Base-by-base conservation (phyloP, 2,797 vertebrate genomes). In the Danio albolineatus region DNA sequence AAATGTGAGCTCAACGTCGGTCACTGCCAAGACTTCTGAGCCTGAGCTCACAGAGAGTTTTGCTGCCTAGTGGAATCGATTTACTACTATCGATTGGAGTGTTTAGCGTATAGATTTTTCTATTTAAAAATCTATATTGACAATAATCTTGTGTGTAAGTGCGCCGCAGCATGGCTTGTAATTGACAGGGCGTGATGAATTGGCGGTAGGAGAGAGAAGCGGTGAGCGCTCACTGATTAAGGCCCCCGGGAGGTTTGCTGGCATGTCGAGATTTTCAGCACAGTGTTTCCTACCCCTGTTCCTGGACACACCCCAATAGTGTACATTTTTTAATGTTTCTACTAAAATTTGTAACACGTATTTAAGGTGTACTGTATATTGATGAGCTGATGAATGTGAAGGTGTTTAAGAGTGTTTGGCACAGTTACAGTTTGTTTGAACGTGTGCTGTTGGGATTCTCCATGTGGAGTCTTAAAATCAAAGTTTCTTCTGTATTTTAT, bases 81-180 rank as follows among this genome's bases (percentile, higher is more conserved):
- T 91, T 82, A 80, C 83, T 85, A 79, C 81, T 91, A 94, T 95
- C 87, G 93, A 94, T 89, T 91, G 88, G 72, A 83, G 92, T 93
- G 92, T 94, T 95, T 94, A 94, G 90, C 85, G 85, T 93, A 94
- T 94, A 88, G 94, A 95, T 94, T 94, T 95, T 95, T 94, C 93
- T 93, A 93, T 94, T 94, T 94, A 94, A 94, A 95, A 94, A 95
- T 95, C 94, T 89, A 94, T 95, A 94, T 91, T 77, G 90, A 94
- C 92, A 92, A 94, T 94, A 94, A 95, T 94, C 92, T 92, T 87
- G 87, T 86, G 90, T 94, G 93, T 93, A 92, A 93, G 90, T 87
- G 89, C 61, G 73, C 75, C 43, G 86, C 85, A 89, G 88, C 89
- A 88, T 87, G 84, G 88, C 85, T 82, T 86, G 90, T 91, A 92